Evolutionary conservation across 2,797 vertebrate species (phyloP).

Genomic region (Megaceryle alcyon): DNA sequence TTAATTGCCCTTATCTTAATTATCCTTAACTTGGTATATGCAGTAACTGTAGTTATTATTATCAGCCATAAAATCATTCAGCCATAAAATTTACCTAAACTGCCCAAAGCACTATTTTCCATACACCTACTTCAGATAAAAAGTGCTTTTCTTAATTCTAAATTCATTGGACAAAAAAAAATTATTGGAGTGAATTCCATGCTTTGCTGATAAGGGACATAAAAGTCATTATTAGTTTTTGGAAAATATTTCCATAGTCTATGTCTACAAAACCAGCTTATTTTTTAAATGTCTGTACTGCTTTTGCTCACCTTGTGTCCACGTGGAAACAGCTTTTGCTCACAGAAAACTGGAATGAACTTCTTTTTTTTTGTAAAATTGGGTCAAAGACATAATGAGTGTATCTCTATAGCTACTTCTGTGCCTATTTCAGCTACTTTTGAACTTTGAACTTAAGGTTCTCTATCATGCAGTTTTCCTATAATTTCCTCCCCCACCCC

Average conservation of each 20-base stretch:
- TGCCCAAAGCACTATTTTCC: constrained; percentile 20
- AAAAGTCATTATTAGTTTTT: background rate
- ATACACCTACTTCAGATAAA: background rate
- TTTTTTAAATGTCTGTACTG: background rate
- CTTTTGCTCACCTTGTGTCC: background rate
- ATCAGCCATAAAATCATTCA: constrained; percentile 38
- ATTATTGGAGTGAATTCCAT: background rate
- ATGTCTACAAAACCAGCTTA: background rate
- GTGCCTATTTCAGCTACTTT: background rate
- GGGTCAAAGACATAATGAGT: background rate
- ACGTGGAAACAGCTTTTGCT: background rate
- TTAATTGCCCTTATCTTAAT: constrained; percentile 45
- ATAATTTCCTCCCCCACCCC: rapidly evolving
- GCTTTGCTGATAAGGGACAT: background rate
- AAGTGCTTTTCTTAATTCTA: background rate
- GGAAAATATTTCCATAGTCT: background rate
- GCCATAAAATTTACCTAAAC: constrained; percentile 9
- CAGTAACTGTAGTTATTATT: background rate
- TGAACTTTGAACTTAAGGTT: background rate
- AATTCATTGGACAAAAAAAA: background rate
- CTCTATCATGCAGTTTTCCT: background rate
- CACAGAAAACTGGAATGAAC: background rate
- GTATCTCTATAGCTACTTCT: background rate
- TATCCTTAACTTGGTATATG: background rate
- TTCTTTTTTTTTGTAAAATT: background rate